Percentiles rank a stretch among this genome's conserved stretches.
phyloP scores from a whole-genome alignment of 2,113 vertebrate genomes.

The Semnornis frantzii region DNA sequence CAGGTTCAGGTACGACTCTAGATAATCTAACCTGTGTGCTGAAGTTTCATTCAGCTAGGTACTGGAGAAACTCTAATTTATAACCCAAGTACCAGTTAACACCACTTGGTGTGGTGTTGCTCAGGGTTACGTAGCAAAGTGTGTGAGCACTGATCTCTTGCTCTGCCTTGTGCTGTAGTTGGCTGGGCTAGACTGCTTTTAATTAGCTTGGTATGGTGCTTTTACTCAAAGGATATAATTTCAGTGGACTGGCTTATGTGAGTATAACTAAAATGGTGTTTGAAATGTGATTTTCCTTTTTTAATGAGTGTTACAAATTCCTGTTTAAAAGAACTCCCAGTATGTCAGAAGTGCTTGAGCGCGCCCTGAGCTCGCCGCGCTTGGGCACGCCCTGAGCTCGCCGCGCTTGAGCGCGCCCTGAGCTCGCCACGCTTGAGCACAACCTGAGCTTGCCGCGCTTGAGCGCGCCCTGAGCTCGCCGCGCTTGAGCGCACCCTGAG shows the following conservation, averaged over 20 bases:
- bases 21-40: not conserved
- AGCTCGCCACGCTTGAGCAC: no score
- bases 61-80: not conserved
- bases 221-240: not conserved
- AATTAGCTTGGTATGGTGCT: not conserved
- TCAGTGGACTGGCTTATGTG: not conserved
- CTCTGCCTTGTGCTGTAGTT: accelerated
- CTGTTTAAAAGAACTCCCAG: not conserved
- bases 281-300: not conserved
- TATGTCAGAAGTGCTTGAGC: no score
- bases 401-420: no score
- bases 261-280: not conserved
- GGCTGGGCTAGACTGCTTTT: not conserved
- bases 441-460: no score
- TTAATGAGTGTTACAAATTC: not conserved
- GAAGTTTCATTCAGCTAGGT: not conserved
- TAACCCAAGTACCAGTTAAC: not conserved
- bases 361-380: no score
- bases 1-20: not conserved
- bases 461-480: no score
- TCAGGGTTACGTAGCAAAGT: not conserved
- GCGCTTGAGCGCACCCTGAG: no score
- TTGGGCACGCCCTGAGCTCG: no score
- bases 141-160: not conserved
- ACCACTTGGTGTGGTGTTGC: not conserved